Conservation (phyloP, 2,797 vertebrate species). For the Bothrops alternatus region DNA sequence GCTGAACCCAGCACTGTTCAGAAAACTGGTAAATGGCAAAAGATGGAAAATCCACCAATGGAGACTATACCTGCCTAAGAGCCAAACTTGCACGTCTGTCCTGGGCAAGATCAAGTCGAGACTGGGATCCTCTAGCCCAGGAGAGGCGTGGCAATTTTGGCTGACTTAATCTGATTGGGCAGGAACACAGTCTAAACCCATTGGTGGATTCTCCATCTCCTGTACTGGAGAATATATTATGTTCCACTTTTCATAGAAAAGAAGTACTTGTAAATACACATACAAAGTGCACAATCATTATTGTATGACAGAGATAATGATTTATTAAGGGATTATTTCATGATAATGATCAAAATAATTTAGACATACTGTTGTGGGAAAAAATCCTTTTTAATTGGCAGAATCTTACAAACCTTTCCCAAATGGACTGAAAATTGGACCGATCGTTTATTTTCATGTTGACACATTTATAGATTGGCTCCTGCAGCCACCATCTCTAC, state of each 20-base stretch:
- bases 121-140: no score
- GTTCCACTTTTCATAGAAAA: not conserved
- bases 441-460: not conserved
- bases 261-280: not conserved
- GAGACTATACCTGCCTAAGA: no score
- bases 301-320: not conserved
- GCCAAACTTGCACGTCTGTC: no score
- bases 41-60: no score
- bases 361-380: not conserved
- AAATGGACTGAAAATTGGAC: not conserved
- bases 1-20: no score
- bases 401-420: not conserved
- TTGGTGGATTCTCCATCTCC: no score
- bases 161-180: no score
- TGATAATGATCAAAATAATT: not conserved
- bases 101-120: no score
- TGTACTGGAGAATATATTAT: not conserved
- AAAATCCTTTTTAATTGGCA: not conserved
- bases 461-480: not conserved
- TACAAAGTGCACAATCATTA: not conserved
- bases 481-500: not conserved
- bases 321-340: not conserved
- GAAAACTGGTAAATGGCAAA: no score
- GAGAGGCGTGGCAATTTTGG: no score
- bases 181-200: no score